Evolutionary conservation across 2,888 invertebrate species (phyloP).

Genomic region (Keiferia lycopersicella): DNA sequence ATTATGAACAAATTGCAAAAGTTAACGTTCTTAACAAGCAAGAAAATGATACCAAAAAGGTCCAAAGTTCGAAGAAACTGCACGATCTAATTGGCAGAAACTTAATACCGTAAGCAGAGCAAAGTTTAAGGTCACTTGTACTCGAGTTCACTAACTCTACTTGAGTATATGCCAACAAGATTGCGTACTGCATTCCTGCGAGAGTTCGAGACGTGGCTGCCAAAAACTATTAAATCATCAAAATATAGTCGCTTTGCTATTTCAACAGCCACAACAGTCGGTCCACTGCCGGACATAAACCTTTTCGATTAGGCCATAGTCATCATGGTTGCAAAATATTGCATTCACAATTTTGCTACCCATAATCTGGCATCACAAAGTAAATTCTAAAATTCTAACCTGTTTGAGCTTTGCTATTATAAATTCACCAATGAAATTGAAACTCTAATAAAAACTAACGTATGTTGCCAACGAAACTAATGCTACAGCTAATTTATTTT

Average conservation of each 20-base stretch:
- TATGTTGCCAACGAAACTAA: not conserved
- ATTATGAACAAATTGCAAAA: no score
- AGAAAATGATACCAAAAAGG: not conserved
- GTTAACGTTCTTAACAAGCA: not conserved
- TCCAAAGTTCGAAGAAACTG: not conserved
- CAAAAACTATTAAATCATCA: slow-evolving; percentile 13
- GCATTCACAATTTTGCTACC: no score
- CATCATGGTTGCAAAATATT: no score
- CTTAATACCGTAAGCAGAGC: not conserved
- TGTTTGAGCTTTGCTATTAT: no score
- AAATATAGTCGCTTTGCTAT: not conserved
- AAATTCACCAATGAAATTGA: no score
- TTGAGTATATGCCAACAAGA: slow-evolving; percentile 16
- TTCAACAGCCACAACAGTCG: no score
- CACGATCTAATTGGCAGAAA: slow-evolving; percentile 1
- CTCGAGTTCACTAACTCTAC: slow-evolving; percentile 12
- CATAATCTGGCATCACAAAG: no score
- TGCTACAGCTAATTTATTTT: not conserved
- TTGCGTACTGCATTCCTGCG: slow-evolving; percentile 14
- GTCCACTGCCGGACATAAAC: no score
- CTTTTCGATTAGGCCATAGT: no score
- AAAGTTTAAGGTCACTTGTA: slow-evolving; percentile 18
- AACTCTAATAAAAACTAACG: not conserved
- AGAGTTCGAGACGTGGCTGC: slow-evolving; percentile 1
- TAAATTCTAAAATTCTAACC: no score